phyloP scores from a whole-genome alignment of 2,888 invertebrate species.

The Daptonema setosum region DNA sequence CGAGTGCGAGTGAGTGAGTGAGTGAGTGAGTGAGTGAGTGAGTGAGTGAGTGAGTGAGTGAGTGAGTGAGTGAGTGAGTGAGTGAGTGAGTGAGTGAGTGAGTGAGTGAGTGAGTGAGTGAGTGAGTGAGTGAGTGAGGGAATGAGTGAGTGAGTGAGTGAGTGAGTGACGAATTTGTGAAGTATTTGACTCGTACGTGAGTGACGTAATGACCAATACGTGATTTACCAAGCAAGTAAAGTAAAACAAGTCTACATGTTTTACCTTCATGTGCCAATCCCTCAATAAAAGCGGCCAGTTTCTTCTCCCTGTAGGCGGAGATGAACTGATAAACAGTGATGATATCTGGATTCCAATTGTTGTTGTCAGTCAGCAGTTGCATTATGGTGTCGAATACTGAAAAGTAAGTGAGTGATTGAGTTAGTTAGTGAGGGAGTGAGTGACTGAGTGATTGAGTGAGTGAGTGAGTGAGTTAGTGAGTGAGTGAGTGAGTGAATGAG shows the following conservation, averaged over 20 bases:
- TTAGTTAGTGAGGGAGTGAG: too few relatives aligned
- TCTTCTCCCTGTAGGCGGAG: constrained; percentile 12
- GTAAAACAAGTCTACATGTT: not conserved
- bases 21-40: not conserved
- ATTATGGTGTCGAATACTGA: constrained; percentile 14
- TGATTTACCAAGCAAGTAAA: not conserved
- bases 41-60: not conserved
- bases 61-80: too few relatives aligned
- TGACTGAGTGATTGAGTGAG: too few relatives aligned
- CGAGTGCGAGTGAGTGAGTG: too few relatives aligned
- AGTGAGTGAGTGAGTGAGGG: not conserved
- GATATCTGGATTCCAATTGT: constrained; percentile 8
- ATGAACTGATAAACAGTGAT: constrained; percentile 14
- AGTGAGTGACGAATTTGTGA: too few relatives aligned
- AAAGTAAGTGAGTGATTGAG: too few relatives aligned
- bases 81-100: not conserved
- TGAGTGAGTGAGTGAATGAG: too few relatives aligned
- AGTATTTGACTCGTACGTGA: not conserved
- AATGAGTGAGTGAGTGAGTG: too few relatives aligned
- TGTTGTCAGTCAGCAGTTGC: constrained; percentile 7
- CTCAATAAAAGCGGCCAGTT: constrained; percentile 12
- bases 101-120: too few relatives aligned
- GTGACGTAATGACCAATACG: not conserved
- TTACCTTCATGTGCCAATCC: constrained; percentile 16
- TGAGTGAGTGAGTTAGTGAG: too few relatives aligned